Percentiles rank a stretch among this genome's conserved stretches.
These are phyloP conservation scores for Triops cancriformis DNA, from an alignment of 1,140 invertebrate species.

Conservation along the genomic window DNA sequence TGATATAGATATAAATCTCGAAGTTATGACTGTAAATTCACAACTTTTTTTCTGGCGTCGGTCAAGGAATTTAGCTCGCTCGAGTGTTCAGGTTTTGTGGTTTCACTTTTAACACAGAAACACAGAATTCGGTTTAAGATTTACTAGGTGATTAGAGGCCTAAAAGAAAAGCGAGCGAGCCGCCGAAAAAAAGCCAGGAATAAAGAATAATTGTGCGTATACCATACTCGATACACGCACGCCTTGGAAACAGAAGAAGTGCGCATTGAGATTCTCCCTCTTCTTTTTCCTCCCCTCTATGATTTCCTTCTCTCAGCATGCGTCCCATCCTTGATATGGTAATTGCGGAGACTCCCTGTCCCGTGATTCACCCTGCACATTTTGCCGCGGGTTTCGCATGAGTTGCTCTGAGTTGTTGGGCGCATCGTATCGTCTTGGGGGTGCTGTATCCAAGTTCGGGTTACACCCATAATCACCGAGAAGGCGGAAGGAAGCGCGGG, in stretches of 20 bases:
- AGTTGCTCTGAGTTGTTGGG: not conserved
- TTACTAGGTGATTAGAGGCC: not conserved
- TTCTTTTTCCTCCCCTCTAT: not conserved
- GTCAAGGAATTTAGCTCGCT: not conserved
- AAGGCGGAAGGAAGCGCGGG: constrained; percentile 11
- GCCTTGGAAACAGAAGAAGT: too few relatives aligned
- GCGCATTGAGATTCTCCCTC: too few relatives aligned
- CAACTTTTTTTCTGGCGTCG: too few relatives aligned
- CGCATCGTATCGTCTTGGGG: not conserved
- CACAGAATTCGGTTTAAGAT: not conserved
- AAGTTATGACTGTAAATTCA: too few relatives aligned
- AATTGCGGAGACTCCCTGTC: constrained; percentile 1
- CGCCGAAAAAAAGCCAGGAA: not conserved
- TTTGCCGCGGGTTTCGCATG: not conserved
- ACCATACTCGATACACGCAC: too few relatives aligned
- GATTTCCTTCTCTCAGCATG: constrained; percentile 9
- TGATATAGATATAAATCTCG: too few relatives aligned
- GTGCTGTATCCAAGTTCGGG: not conserved
- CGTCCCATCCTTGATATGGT: constrained; percentile 10
- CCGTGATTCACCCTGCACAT: constrained; percentile 8
- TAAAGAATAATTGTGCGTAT: too few relatives aligned
- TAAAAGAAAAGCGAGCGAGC: too few relatives aligned
- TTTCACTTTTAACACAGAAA: too few relatives aligned
- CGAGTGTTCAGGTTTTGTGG: too few relatives aligned
- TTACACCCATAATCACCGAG: constrained; percentile 9